Evolutionary conservation across 2,888 invertebrate genomes (phyloP).

Genomic region (Euproctis similis): DNA sequence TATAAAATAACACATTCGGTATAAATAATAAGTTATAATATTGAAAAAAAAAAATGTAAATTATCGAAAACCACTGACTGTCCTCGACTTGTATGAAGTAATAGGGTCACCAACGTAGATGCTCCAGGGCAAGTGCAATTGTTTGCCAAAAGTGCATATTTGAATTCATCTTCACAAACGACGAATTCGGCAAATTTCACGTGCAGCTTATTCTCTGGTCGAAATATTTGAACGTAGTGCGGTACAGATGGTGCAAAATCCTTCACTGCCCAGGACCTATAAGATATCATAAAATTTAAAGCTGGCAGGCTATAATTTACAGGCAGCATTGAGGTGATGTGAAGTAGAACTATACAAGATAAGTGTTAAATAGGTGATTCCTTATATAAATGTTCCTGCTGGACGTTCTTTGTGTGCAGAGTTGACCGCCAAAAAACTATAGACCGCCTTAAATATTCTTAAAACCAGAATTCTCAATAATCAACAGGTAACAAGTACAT

Average conservation of each 20-base stretch:
- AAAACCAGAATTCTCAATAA: no score
- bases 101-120: slow-evolving; percentile 95
- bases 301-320: no score
- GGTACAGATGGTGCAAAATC: slow-evolving; percentile 98
- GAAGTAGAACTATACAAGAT: no score
- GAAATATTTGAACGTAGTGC: slow-evolving; percentile 98
- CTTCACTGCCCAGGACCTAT: slow-evolving; percentile 97
- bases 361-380: no score
- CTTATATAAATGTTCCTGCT: no score
- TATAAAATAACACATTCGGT: no score
- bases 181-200: slow-evolving; percentile 99
- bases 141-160: slow-evolving; percentile 97
- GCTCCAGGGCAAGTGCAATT: slow-evolving; percentile 99
- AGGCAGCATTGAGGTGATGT: background rate
- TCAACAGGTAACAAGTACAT: no score
- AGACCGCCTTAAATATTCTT: no score
- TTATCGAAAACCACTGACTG: slow-evolving; percentile 83
- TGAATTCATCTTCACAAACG: slow-evolving; percentile 99
- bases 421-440: no score
- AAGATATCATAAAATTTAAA: background rate
- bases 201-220: slow-evolving; percentile 98
- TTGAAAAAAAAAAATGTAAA: no score
- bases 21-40: no score
- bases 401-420: no score
- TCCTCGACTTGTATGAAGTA: slow-evolving; percentile 97